Evolutionary conservation across 2,888 invertebrate species (phyloP).

Genomic region (Drosophila melanosoma): DNA sequence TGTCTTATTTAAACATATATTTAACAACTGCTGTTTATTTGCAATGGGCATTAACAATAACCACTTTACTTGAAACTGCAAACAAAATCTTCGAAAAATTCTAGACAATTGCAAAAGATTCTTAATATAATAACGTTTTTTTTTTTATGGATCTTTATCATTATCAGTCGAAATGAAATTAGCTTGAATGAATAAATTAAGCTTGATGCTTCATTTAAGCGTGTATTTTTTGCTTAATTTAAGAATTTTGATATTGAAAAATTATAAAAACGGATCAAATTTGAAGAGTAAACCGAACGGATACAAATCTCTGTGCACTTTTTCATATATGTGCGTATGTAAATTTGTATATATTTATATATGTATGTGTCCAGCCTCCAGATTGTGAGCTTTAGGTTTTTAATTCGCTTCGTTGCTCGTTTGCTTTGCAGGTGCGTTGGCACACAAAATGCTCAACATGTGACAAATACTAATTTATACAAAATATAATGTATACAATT

Average conservation of each 20-base stretch:
- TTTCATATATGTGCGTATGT: background rate
- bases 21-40: background rate
- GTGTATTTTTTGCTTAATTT: background rate
- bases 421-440: slow-evolving; percentile 58
- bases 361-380: slow-evolving; percentile 15
- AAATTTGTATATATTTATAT: background rate
- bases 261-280: background rate
- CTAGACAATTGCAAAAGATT: background rate
- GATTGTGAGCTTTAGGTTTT: background rate
- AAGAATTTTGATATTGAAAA: background rate
- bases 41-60: background rate
- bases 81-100: background rate
- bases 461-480: slow-evolving; percentile 52
- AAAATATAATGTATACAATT: background rate
- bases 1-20: background rate
- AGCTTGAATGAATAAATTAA: background rate
- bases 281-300: background rate
- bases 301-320: background rate
- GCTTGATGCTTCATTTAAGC: background rate
- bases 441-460: slow-evolving; percentile 52
- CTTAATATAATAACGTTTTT: background rate
- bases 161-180: background rate
- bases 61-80: background rate
- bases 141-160: background rate
- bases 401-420: slow-evolving; percentile 20